Conservation (phyloP, 1,140 invertebrate species). For the Streblospio benedicti region DNA sequence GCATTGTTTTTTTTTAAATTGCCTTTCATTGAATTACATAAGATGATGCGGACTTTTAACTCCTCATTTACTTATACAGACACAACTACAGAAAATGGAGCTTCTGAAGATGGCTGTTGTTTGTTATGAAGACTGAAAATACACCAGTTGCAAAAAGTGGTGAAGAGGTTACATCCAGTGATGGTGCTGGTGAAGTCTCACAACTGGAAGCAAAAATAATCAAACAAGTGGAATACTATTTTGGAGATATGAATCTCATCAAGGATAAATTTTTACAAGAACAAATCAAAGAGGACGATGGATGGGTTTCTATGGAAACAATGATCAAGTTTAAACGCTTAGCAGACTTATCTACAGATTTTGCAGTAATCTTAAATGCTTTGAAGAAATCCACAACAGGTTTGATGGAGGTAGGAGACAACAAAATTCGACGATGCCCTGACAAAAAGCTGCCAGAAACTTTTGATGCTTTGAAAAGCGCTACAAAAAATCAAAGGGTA, state of each 20-base stretch:
- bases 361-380: slow-evolving; percentile 62
- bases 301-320: slow-evolving; percentile 70
- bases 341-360: slow-evolving; percentile 61
- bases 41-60: no score
- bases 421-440: slow-evolving; percentile 71
- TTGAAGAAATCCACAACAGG: slow-evolving; percentile 65
- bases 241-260: slow-evolving; percentile 78
- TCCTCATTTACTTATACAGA: no score
- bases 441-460: slow-evolving; percentile 74
- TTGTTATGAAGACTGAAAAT: no score
- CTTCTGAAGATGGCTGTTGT: no score
- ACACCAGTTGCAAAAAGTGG: no score
- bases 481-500: not conserved
- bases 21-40: no score
- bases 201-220: no score
- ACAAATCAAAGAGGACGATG: slow-evolving; percentile 73
- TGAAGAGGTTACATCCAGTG: no score
- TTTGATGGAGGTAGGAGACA: slow-evolving; percentile 64
- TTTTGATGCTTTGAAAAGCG: slow-evolving; percentile 56
- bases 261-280: slow-evolving; percentile 82
- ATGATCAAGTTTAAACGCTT: slow-evolving; percentile 84
- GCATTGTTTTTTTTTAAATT: no score
- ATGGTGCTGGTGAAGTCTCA: no score
- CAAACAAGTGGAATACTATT: no score
- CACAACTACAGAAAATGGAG: no score